A percentile compares a stretch with the other conserved stretches of the same genome.
phyloP scores from a whole-genome alignment of 2,797 vertebrate genomes.

The Syncerus caffer region DNA sequence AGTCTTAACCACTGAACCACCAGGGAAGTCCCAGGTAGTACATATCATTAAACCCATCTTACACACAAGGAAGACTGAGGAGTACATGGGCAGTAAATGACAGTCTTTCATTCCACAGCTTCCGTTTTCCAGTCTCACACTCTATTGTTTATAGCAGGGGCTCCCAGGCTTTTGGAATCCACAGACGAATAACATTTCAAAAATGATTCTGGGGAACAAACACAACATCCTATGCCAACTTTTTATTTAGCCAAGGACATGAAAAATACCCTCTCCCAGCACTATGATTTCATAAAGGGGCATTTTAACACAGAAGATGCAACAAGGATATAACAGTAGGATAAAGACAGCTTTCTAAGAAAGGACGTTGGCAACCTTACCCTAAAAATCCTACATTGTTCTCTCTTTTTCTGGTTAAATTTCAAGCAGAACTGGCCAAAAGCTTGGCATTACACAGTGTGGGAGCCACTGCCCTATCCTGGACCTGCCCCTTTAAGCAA shows the following conservation, averaged over 20 bases:
- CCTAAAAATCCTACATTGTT: constrained; percentile 30
- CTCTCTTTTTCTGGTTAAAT: neutral
- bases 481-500: neutral
- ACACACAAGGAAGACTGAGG: neutral
- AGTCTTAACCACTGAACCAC: neutral
- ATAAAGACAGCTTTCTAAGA: constrained; percentile 65
- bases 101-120: neutral
- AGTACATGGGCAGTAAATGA: neutral
- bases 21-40: neutral
- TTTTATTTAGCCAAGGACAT: constrained; percentile 58
- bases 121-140: neutral
- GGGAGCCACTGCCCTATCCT: neutral
- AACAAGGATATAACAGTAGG: constrained; percentile 41
- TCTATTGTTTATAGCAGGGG: neutral
- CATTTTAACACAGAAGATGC: constrained; percentile 52
- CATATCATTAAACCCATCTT: neutral
- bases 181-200: constrained; percentile 35
- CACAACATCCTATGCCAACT: constrained; percentile 52
- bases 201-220: constrained; percentile 55
- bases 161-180: constrained; percentile 46
- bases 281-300: constrained; percentile 59
- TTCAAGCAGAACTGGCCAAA: constrained; percentile 1
- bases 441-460: neutral
- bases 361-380: constrained; percentile 41
- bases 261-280: constrained; percentile 36